A percentile compares a stretch with the other conserved stretches of the same genome.
Conservation (phyloP, 2,113 vertebrate genomes). For the Brachypteracias leptosomus region DNA sequence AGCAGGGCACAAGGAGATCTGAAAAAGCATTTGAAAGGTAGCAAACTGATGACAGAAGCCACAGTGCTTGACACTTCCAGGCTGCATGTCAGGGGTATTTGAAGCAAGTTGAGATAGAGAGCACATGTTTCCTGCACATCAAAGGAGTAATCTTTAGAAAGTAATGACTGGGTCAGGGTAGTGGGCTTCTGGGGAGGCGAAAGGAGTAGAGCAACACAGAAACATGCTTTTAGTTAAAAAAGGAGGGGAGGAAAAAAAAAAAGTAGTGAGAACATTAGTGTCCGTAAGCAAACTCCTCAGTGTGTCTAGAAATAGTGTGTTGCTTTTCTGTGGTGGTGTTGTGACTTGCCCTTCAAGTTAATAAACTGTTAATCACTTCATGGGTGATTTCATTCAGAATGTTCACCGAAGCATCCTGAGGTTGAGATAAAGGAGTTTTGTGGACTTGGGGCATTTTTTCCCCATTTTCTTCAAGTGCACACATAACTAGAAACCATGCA, state of each 20-base stretch:
- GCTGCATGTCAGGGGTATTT: not conserved
- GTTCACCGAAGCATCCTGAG: conserved; percentile 22
- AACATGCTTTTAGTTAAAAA: not conserved
- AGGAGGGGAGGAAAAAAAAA: not conserved
- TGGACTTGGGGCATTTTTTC: not conserved
- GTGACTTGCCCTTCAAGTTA: conserved; percentile 28
- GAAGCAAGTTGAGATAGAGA: not conserved
- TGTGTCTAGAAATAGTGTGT: not conserved
- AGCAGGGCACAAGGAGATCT: not conserved
- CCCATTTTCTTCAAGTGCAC: conserved; percentile 13
- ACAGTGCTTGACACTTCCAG: not conserved
- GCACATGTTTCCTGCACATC: not conserved
- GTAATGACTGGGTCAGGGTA: not conserved
- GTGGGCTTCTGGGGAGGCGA: not conserved
- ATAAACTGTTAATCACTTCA: conserved; percentile 43
- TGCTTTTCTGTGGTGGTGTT: not conserved
- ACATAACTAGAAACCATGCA: conserved; percentile 45
- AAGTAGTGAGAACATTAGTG: not conserved
- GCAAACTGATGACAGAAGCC: not conserved
- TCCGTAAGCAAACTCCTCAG: not conserved
- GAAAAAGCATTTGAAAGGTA: not conserved
- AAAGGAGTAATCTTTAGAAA: not conserved
- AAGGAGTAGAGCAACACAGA: not conserved
- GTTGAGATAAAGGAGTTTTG: conserved; percentile 14
- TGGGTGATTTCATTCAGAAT: conserved; percentile 27